Conservation (phyloP, 2,797 vertebrate species). For the Hypotaenidia okinawae region DNA sequence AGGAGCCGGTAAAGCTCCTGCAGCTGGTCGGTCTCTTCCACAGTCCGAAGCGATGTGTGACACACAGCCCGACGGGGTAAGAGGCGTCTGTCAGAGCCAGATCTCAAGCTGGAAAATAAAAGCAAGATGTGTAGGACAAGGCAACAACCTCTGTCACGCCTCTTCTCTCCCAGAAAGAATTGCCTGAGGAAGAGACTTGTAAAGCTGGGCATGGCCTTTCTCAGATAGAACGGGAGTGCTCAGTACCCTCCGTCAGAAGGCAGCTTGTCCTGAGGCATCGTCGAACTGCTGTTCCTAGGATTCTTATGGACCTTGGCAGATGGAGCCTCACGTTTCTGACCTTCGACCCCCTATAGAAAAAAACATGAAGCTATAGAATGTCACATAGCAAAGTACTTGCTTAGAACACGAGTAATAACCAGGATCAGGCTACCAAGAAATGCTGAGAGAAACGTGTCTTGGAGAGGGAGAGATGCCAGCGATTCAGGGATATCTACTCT, state of each 20-base stretch:
- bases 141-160: too few species aligned
- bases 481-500: neutral
- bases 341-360: conserved; percentile 59
- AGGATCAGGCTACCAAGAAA: neutral
- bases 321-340: conserved; percentile 13
- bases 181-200: neutral
- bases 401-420: neutral
- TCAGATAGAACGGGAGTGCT: neutral
- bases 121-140: too few species aligned
- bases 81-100: too few species aligned
- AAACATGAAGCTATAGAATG: neutral
- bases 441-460: neutral
- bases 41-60: too few species aligned
- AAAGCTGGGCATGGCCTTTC: neutral
- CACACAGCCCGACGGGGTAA: too few species aligned
- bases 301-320: conserved; percentile 18
- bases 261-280: neutral
- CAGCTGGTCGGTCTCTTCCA: too few species aligned
- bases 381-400: neutral
- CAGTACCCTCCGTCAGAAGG: conserved; percentile 43
- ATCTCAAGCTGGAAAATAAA: too few species aligned
- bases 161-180: too few species aligned
- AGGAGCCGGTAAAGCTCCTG: too few species aligned
- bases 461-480: neutral
- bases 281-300: neutral